phyloP scores from a whole-genome alignment of 2,113 vertebrate species.

The Grammomys dolichurus region DNA sequence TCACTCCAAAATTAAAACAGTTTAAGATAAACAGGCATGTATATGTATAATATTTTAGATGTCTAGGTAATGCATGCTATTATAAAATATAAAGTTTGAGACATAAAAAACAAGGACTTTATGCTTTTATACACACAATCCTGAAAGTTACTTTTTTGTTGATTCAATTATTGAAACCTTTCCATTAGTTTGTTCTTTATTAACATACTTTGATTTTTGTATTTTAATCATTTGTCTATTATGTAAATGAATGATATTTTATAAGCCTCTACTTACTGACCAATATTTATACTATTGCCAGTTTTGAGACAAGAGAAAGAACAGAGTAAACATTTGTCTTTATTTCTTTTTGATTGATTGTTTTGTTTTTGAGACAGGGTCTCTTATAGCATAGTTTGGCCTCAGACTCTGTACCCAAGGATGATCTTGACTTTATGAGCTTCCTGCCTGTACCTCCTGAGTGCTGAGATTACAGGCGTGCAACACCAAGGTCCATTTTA shows the following conservation, averaged over 20 bases:
- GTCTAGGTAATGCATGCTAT: neutral
- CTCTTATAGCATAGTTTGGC: neutral
- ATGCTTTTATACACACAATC: neutral
- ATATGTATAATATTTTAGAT: neutral
- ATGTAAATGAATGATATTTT: slow-evolving; percentile 35
- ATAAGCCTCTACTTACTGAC: neutral
- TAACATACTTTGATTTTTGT: neutral
- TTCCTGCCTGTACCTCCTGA: neutral
- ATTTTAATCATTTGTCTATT: neutral
- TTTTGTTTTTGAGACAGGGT: neutral
- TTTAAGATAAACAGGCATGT: neutral
- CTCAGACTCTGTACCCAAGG: neutral
- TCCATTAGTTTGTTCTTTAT: neutral
- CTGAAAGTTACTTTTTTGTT: neutral
- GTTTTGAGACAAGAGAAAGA: slow-evolving; percentile 8
- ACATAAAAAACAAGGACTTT: neutral
- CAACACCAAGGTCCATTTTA: neutral
- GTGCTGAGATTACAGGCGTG: neutral
- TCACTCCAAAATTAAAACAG: neutral
- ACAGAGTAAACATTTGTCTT: neutral
- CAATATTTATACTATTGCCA: neutral
- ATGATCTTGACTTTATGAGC: neutral
- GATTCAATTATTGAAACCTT: neutral
- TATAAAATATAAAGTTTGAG: neutral
- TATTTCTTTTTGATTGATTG: neutral